These are phyloP conservation scores for Dendrophyllia cribrosa DNA, from an alignment of 64 coral and sea anemone genomes.

Conservation along the genomic window DNA sequence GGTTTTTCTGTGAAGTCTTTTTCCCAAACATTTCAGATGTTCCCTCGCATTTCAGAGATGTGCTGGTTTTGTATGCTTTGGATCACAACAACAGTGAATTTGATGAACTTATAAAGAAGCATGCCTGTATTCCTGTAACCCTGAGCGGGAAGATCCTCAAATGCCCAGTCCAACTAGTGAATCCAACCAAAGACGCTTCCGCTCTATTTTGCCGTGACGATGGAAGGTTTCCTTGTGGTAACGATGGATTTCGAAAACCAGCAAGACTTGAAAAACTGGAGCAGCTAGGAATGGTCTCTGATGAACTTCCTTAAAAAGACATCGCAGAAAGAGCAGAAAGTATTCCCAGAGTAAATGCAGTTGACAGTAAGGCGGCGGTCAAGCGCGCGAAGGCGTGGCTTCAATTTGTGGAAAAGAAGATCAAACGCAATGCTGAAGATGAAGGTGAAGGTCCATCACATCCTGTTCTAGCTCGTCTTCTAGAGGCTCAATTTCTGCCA, in stretches of 20 bases:
- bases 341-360: slow-evolving; percentile 16
- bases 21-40: slow-evolving; percentile 51
- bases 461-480: slow-evolving; percentile 14
- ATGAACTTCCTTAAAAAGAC: slow-evolving; percentile 63
- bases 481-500: slow-evolving; percentile 72
- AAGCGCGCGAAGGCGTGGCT: slow-evolving; percentile 36
- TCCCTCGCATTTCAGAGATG: slow-evolving; percentile 7
- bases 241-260: slow-evolving; percentile 40
- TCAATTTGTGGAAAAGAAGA: slow-evolving; percentile 43
- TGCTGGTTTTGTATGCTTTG: slow-evolving; percentile 59
- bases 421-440: neutral
- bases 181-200: slow-evolving; percentile 49
- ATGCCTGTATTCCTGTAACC: slow-evolving; percentile 59
- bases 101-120: neutral
- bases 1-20: slow-evolving; percentile 60
- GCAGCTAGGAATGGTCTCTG: slow-evolving; percentile 66
- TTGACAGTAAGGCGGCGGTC: slow-evolving; percentile 5
- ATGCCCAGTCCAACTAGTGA: slow-evolving; percentile 63
- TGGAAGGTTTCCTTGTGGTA: slow-evolving; percentile 55
- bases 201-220: slow-evolving; percentile 70
- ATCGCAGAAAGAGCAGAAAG: slow-evolving; percentile 75
- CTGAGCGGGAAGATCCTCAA: slow-evolving; percentile 57
- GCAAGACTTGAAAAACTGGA: slow-evolving; percentile 48
- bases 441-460: neutral
- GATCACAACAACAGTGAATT: neutral